Evolutionary conservation across 2,113 vertebrate species (phyloP).

Genomic region (Tenrec ecaudatus): DNA sequence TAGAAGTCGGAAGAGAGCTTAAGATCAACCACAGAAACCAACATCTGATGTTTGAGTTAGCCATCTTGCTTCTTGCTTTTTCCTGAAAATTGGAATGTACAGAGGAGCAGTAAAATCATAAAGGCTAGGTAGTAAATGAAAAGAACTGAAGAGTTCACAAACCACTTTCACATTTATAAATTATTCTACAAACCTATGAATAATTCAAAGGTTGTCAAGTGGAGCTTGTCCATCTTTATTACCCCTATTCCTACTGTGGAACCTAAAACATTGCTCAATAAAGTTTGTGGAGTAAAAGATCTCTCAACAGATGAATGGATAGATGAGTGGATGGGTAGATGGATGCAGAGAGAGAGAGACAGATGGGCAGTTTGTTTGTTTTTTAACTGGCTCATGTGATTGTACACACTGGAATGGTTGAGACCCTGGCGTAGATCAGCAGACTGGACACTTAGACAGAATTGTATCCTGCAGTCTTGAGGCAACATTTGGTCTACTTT

Average conservation of each 20-base stretch:
- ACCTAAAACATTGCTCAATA: slow-evolving; percentile 29
- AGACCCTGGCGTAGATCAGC: neutral
- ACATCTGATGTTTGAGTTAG: neutral
- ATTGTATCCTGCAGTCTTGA: neutral
- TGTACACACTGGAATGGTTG: neutral
- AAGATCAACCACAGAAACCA: neutral
- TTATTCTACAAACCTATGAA: slow-evolving; percentile 3
- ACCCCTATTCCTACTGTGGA: neutral
- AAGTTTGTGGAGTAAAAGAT: slow-evolving; percentile 47
- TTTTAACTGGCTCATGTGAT: neutral
- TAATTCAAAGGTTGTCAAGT: slow-evolving; percentile 34
- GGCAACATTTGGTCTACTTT: neutral
- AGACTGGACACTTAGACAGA: neutral
- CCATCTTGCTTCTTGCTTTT: neutral
- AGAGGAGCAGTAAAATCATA: neutral
- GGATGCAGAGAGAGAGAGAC: neutral
- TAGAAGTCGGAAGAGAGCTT: neutral
- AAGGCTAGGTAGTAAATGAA: neutral
- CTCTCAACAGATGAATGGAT: neutral
- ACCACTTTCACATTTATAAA: slow-evolving; percentile 2
- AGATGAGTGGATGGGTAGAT: neutral
- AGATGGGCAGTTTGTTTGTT: neutral
- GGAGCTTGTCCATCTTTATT: slow-evolving; percentile 45
- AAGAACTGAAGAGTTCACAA: neutral
- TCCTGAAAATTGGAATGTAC: neutral